Percentiles rank a stretch among this genome's conserved stretches.
Evolutionary conservation across 2,888 invertebrate species (phyloP).

Genomic region (Parasteatoda lunata): DNA sequence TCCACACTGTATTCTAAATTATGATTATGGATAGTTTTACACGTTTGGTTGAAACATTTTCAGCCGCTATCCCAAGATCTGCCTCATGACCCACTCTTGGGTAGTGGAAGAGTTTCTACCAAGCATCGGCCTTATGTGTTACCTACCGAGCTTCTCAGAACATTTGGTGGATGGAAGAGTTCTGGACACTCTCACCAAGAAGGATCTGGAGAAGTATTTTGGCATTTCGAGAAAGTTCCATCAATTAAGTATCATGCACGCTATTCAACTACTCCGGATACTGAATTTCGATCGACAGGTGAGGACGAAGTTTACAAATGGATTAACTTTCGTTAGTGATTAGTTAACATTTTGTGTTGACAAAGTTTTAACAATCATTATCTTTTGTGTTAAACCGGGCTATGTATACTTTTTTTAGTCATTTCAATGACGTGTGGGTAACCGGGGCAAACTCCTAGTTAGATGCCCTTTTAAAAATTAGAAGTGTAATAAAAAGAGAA

Average conservation of each 20-base stretch:
- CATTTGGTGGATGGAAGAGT: slow-evolving; percentile 94
- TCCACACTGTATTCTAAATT: too few relatives aligned
- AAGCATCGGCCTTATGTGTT: slow-evolving; percentile 89
- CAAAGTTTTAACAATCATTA: too few relatives aligned
- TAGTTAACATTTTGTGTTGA: too few relatives aligned
- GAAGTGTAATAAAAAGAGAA: too few relatives aligned
- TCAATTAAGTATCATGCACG: slow-evolving; percentile 94
- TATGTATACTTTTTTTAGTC: too few relatives aligned
- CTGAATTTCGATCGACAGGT: slow-evolving; percentile 86
- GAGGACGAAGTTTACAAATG: slow-evolving; percentile 15
- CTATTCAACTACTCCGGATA: slow-evolving; percentile 91
- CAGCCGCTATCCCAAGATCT: slow-evolving; percentile 86
- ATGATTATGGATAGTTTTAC: not conserved
- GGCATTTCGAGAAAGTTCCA: slow-evolving; percentile 95
- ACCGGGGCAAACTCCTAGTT: too few relatives aligned
- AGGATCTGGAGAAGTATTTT: slow-evolving; percentile 93
- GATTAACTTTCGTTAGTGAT: too few relatives aligned
- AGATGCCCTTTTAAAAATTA: too few relatives aligned
- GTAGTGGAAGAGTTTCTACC: slow-evolving; percentile 94
- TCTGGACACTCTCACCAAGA: slow-evolving; percentile 93
- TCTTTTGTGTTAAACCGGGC: too few relatives aligned
- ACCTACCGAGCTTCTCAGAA: slow-evolving; percentile 89
- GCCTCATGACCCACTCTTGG: slow-evolving; percentile 92
- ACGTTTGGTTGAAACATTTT: not conserved
- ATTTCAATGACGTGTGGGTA: too few relatives aligned